phyloP scores from a whole-genome alignment of 2,797 vertebrate species.

The Arctocebus calabarensis region DNA sequence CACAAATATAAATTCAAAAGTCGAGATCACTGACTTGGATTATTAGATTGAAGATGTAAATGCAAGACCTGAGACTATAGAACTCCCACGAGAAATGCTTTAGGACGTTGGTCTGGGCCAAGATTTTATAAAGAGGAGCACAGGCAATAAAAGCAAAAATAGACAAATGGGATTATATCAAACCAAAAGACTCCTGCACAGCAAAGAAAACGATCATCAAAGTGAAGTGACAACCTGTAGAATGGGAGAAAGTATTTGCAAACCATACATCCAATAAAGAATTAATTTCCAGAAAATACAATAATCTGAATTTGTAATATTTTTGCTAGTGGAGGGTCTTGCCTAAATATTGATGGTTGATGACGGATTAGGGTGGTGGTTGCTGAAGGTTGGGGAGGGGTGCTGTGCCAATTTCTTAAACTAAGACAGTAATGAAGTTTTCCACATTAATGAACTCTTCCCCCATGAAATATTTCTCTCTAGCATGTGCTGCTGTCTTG shows the following conservation, averaged over 20 bases:
- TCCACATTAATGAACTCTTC: too few species aligned
- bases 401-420: too few species aligned
- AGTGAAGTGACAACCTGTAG: neutral
- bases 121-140: neutral
- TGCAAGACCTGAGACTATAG: neutral
- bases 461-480: too few species aligned
- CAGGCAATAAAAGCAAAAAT: neutral
- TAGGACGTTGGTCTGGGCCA: neutral
- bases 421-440: too few species aligned
- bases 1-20: neutral
- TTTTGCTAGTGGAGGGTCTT: too few species aligned
- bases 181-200: neutral
- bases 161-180: neutral
- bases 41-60: neutral
- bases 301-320: too few species aligned
- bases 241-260: neutral
- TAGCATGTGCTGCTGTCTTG: too few species aligned
- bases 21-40: too few species aligned
- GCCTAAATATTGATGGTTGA: too few species aligned
- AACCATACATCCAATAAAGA: neutral
- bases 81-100: neutral
- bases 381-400: too few species aligned
- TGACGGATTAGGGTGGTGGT: too few species aligned
- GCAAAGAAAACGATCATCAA: neutral
- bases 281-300: neutral